Base-by-base conservation (phyloP, 1,140 invertebrate genomes). In the Lethrus apterus region DNA sequence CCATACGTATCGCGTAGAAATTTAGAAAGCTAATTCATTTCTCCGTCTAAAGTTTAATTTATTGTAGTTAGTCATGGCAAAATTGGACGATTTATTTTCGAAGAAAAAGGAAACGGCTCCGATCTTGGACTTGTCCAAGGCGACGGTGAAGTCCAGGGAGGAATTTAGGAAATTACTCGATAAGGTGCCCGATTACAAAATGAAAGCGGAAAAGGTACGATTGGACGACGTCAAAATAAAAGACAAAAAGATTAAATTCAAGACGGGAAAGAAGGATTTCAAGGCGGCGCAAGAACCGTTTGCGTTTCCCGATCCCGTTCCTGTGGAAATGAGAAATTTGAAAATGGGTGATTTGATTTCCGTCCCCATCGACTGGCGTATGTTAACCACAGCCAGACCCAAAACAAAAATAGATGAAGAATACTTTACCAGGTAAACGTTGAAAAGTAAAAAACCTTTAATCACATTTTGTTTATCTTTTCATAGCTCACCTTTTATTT, bases 301-400 rank as follows among this genome's bases (percentile, higher is more conserved):
- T 63, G 70, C 68, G 0, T 88, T 86, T 62, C 80, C 82, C 43
- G 80, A 93, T 70, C 89, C 89, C 0, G 71, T 89, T 41, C 89
- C 89, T 2, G 68, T 75, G 0, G 85, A 89, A 63, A 93, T 93
- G 89, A 75, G 75, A 55, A 71, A 72, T 15, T 71, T 89, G 13
- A 79, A 81, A 57, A 71, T 93, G 30, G 79, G 83, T 44, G 88
- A 93, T 57, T 68, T 93, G 19, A 84, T 84, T 50, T 71, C 79
- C 10, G 86, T 93, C 2, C 78, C 86, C n/a, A 94, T 94, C 42
- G 86, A 91, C 57, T 94, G 90, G 90, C 79, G 83, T 63, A 94
- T 94, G 90, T 67, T 94, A 4, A 94, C 90, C 4, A 83, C 86
- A 8, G 60, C 88, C 8, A 70, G 89, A 55, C 89, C 90, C 0